Base-by-base conservation (phyloP, 2,888 invertebrate species). In the Galeruca laticollis region DNA sequence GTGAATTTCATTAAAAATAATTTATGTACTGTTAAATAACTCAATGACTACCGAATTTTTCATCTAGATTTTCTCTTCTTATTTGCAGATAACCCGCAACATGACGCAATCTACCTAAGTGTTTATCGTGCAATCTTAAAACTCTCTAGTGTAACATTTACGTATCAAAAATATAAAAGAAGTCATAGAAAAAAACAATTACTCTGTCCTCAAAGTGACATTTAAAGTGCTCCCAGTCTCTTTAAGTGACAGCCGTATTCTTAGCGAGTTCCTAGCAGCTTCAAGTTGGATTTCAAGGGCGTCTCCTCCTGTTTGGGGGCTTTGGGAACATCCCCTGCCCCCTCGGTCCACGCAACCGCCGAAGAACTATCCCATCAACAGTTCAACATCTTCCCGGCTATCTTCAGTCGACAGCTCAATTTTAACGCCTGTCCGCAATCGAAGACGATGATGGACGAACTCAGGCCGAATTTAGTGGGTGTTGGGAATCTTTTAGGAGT, bases 341-440 rank as follows among this genome's bases (percentile, higher is more conserved):
- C 87, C 84, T 78, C 78, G 80, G 81, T 75, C 31, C 77, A 78
- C 62, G 80, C 84, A 59, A 80, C 84, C 18, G 69, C 83, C 87
- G 81, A 90, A 88, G 80, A 87, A 88, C 82, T 88, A 87, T 81
- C 88, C 79, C 91, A 91, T 75, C 94, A 94, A 84, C 94, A 94
- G 87, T 95, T 95, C 88, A 95, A 95, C 88, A 95, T 95, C 82
- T 95, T 95, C 86, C 95, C 95, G 80, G 95, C 95, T 72, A 95
- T 95, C 84, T 95, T 95, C 86, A 94, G 94, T 88, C 89, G 95
- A 75, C 95, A 95, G 86, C 89, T 95, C 79, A 95, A 95, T 86
- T 95, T 95, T 86, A 89, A 91, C 79, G 86, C 90, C 71, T 90
- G 91, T 70, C 89, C 89, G 70, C 91, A 92, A 33, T 92, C 93